A percentile compares a stretch with the other conserved stretches of the same genome.
These are phyloP conservation scores for Tenthredo notha DNA, from an alignment of 2,888 invertebrate genomes.

Conservation along the genomic window DNA sequence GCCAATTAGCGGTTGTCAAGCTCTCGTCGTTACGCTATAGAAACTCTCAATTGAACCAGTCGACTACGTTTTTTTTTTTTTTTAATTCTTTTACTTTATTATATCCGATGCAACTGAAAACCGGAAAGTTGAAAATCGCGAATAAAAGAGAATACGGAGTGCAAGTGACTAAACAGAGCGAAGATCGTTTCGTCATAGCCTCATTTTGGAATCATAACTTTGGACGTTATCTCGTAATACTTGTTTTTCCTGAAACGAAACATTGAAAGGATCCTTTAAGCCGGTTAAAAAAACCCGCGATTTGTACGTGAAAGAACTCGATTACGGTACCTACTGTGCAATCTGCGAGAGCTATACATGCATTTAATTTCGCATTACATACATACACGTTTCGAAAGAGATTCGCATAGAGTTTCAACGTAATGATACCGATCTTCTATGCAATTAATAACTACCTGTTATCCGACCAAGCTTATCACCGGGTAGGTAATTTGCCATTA, in stretches of 20 bases:
- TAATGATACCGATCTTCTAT: slow-evolving; percentile 8
- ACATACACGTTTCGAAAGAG: background rate
- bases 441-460: slow-evolving; percentile 81
- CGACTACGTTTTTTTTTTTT: background rate
- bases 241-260: slow-evolving; percentile 2
- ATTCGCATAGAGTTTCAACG: background rate
- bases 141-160: background rate
- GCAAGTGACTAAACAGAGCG: background rate
- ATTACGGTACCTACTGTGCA: background rate
- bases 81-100: background rate
- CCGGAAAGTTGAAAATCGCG: background rate
- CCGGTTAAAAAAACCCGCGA: background rate
- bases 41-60: background rate
- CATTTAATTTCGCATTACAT: background rate
- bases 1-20: background rate
- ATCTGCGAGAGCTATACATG: background rate
- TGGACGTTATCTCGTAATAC: background rate
- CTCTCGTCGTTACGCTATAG: background rate
- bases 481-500: slow-evolving; percentile 88
- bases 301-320: background rate
- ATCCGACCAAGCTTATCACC: slow-evolving; percentile 91
- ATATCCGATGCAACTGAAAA: background rate
- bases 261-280: background rate
- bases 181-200: background rate
- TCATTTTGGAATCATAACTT: slow-evolving; percentile 9